phyloP scores from a whole-genome alignment of 2,113 vertebrate species.

The Phalacrocorax aristotelis region DNA sequence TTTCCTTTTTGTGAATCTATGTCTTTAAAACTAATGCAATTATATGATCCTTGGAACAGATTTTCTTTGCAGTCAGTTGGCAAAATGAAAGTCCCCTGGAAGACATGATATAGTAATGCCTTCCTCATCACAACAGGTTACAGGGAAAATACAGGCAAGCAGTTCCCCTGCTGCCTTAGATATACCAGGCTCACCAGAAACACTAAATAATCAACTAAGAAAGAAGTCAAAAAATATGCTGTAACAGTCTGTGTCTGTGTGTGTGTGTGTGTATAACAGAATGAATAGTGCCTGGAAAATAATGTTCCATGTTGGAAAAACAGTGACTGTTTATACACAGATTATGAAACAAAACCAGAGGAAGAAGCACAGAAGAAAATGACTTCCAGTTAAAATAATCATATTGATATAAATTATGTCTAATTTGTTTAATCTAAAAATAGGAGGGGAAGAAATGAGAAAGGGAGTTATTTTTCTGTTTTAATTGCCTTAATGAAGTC shows the following conservation, averaged over 20 bases:
- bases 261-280: neutral
- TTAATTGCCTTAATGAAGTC: neutral
- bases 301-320: neutral
- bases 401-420: neutral
- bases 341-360: neutral
- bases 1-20: neutral
- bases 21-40: constrained; percentile 27
- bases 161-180: constrained; percentile 21
- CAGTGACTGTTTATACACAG: neutral
- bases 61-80: neutral
- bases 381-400: neutral
- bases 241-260: neutral
- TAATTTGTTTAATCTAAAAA: neutral
- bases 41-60: neutral
- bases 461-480: neutral
- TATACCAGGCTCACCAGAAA: neutral
- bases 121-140: constrained; percentile 24
- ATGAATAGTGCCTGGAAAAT: neutral
- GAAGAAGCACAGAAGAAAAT: neutral
- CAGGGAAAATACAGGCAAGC: constrained; percentile 20
- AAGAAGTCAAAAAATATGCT: neutral
- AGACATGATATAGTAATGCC: constrained; percentile 7
- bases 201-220: neutral
- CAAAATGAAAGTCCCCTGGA: constrained; percentile 6
- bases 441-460: neutral